Evolutionary conservation across 2,113 vertebrate genomes (phyloP).

Genomic region (Nannospalax galili): DNA sequence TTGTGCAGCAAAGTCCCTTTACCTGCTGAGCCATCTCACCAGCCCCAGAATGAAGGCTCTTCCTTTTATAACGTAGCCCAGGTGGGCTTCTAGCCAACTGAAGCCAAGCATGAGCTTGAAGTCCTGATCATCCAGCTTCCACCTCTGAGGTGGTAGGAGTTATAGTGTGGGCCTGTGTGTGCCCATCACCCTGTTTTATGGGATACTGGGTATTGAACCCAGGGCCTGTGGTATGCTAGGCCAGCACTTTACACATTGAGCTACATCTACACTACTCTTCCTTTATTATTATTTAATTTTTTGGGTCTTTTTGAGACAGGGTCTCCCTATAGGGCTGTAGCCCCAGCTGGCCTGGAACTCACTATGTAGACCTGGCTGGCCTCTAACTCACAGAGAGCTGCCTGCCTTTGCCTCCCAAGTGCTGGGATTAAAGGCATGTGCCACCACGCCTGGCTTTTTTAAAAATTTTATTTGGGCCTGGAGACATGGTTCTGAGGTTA

Average conservation of each 20-base stretch:
- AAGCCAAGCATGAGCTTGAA: not conserved
- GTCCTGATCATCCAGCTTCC: not conserved
- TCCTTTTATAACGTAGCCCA: not conserved
- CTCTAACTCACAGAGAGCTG: no score
- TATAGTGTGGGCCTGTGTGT: not conserved
- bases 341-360: no score
- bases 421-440: no score
- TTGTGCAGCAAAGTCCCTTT: not conserved
- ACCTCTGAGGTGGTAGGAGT: no score
- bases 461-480: no score
- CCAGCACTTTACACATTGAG: not conserved
- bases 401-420: no score
- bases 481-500: no score
- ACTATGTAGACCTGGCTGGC: no score
- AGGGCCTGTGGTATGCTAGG: not conserved
- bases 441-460: no score
- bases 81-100: not conserved
- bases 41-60: not conserved
- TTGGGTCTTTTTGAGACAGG: no score
- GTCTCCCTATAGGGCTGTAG: no score
- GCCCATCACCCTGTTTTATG: not conserved
- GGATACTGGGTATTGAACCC: not conserved
- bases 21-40: not conserved
- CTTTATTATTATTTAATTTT: no score
- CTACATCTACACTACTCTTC: not conserved